These are phyloP conservation scores for Cataglyphis cursor DNA, from an alignment of 2,888 invertebrate genomes.

Conservation along the genomic window DNA sequence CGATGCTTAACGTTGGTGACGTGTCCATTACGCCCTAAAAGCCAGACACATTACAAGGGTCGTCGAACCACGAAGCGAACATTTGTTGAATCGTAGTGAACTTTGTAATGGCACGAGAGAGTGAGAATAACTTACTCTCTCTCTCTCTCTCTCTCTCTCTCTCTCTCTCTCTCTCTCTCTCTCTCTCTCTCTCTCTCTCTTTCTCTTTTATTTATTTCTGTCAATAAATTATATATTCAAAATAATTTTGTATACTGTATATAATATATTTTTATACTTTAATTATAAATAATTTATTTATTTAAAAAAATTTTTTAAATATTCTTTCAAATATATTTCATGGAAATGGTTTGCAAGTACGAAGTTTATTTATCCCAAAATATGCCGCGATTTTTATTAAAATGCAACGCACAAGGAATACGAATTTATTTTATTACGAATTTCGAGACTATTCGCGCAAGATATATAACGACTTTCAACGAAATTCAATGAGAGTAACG, in stretches of 20 bases:
- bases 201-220: neutral
- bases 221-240: neutral
- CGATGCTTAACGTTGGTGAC: slow-evolving; percentile 84
- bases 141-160: neutral
- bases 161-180: neutral
- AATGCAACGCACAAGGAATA: slow-evolving; percentile 22
- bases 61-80: slow-evolving; percentile 11
- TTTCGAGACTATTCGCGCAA: slow-evolving; percentile 37
- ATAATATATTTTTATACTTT: neutral
- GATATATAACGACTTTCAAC: slow-evolving; percentile 52
- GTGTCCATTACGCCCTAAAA: slow-evolving; percentile 82
- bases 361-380: slow-evolving; percentile 2
- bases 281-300: neutral
- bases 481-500: slow-evolving; percentile 67
- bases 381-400: slow-evolving; percentile 35
- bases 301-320: neutral
- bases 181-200: neutral
- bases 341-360: neutral
- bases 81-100: slow-evolving; percentile 26
- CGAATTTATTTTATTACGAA: slow-evolving; percentile 38
- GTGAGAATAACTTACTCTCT: neutral
- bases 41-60: slow-evolving; percentile 51
- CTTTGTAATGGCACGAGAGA: neutral
- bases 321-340: neutral
- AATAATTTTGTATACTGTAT: neutral